Percentiles rank a stretch among this genome's conserved stretches.
Evolutionary conservation across 1,140 invertebrate genomes (phyloP).

Genomic region (Pseudomyrmex cubaensis): DNA sequence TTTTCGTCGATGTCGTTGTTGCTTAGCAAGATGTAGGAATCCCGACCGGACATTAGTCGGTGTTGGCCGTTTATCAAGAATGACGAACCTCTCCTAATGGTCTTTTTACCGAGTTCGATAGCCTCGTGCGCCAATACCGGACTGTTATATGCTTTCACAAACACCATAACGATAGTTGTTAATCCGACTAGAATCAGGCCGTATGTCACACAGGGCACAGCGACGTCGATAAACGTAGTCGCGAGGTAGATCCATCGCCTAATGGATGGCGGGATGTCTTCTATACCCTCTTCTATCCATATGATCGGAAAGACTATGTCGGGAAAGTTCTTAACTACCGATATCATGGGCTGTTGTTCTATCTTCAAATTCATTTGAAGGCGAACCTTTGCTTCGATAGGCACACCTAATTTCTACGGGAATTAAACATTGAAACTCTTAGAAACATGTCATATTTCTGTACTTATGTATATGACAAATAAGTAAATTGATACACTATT

Average conservation of each 20-base stretch:
- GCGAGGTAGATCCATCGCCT: constrained; percentile 91
- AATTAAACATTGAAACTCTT: background rate
- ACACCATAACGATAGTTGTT: constrained; percentile 87
- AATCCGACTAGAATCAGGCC: constrained; percentile 89
- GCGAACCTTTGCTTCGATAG: constrained; percentile 92
- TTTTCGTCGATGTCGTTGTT: constrained; percentile 73
- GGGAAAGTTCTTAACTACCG: constrained; percentile 90
- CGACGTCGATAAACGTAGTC: constrained; percentile 90
- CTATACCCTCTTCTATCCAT: constrained; percentile 96
- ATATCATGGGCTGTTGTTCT: constrained; percentile 89
- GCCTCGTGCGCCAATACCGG: constrained; percentile 91
- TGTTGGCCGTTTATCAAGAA: constrained; percentile 90
- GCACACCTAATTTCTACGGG: constrained; percentile 93
- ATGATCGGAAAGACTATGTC: constrained; percentile 94
- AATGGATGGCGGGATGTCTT: constrained; percentile 91
- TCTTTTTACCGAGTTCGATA: constrained; percentile 90
- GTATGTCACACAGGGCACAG: constrained; percentile 89
- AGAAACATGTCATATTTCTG: background rate
- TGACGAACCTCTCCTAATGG: constrained; percentile 89
- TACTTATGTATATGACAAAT: background rate
- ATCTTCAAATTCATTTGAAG: constrained; percentile 94
- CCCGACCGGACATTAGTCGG: constrained; percentile 87
- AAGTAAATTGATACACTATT: no score
- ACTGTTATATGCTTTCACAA: constrained; percentile 91
- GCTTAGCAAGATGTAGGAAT: constrained; percentile 87